Conservation (phyloP, 2,113 vertebrate genomes). For the Carassius auratus region DNA sequence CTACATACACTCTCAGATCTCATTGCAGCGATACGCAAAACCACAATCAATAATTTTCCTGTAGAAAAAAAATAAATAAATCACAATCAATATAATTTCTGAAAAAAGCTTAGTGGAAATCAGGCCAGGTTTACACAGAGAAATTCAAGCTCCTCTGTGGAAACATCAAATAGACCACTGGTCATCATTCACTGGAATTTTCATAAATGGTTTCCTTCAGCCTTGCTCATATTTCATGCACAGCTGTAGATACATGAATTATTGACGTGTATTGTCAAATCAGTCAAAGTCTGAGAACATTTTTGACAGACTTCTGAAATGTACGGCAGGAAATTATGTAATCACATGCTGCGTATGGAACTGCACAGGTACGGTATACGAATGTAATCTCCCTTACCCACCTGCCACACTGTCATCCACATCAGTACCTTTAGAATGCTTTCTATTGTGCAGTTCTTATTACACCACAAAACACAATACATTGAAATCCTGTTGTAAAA, state of each 20-base stretch:
- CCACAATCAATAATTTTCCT: neutral
- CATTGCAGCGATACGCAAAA: neutral
- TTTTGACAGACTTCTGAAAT: neutral
- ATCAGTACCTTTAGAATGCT: neutral
- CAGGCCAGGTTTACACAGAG: neutral
- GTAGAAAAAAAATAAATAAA: neutral
- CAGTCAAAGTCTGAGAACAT: neutral
- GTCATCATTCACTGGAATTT: conserved; percentile 10
- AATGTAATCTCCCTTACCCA: conserved; percentile 5
- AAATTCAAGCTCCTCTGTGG: neutral
- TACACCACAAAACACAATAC: neutral
- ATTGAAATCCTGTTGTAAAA: neutral
- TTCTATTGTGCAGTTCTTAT: neutral
- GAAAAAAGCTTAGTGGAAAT: neutral
- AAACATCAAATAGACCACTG: conserved; percentile 7
- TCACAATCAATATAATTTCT: neutral
- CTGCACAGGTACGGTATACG: neutral
- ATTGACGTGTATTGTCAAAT: conserved; percentile 15
- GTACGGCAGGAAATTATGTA: neutral
- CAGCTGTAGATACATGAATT: neutral
- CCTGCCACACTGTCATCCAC: neutral
- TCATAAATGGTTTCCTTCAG: conserved; percentile 10
- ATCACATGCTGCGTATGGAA: neutral
- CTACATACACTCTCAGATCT: neutral
- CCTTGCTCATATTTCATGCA: conserved; percentile 35